Evolutionary conservation across 2,113 vertebrate genomes (phyloP).

Genomic region (Thunnus maccoyii): DNA sequence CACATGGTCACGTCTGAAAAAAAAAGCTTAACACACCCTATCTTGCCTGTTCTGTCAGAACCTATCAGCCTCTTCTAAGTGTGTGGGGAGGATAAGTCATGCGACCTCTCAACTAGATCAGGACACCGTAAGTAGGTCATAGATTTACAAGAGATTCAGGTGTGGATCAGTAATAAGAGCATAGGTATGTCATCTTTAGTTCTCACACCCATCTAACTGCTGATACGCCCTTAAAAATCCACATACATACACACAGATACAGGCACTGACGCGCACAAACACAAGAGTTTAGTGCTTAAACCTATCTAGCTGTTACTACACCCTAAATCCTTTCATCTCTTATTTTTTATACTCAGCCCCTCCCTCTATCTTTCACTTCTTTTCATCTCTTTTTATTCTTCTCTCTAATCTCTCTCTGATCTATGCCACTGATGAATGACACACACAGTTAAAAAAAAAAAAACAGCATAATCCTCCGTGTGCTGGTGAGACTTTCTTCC

Average conservation of each 20-base stretch:
- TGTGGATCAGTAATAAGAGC: slow-evolving; percentile 73
- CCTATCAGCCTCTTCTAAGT: slow-evolving; percentile 41
- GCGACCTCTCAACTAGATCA: slow-evolving; percentile 26
- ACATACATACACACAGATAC: slow-evolving; percentile 36
- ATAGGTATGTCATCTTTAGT: slow-evolving; percentile 68
- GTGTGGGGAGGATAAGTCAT: slow-evolving; percentile 13
- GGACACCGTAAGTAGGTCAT: slow-evolving; percentile 64
- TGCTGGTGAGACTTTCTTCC: neutral
- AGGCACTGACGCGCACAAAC: slow-evolving; percentile 60
- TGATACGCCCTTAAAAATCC: slow-evolving; percentile 68
- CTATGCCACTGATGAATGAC: slow-evolving; percentile 57
- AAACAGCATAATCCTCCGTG: neutral
- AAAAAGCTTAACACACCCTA: slow-evolving; percentile 32
- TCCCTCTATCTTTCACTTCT: slow-evolving; percentile 55
- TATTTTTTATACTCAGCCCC: slow-evolving; percentile 59
- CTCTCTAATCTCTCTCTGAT: slow-evolving; percentile 66
- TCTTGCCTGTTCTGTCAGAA: slow-evolving; percentile 23
- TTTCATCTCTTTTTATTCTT: slow-evolving; percentile 63
- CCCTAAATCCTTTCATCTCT: slow-evolving; percentile 77
- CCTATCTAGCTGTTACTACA: slow-evolving; percentile 63
- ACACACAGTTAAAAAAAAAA: slow-evolving; percentile 1
- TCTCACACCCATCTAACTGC: slow-evolving; percentile 77
- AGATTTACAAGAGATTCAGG: slow-evolving; percentile 64
- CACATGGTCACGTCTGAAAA: slow-evolving; percentile 20
- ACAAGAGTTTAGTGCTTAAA: slow-evolving; percentile 41